These are phyloP conservation scores for Huso huso DNA, from an alignment of 2,797 vertebrate genomes.

Conservation along the genomic window DNA sequence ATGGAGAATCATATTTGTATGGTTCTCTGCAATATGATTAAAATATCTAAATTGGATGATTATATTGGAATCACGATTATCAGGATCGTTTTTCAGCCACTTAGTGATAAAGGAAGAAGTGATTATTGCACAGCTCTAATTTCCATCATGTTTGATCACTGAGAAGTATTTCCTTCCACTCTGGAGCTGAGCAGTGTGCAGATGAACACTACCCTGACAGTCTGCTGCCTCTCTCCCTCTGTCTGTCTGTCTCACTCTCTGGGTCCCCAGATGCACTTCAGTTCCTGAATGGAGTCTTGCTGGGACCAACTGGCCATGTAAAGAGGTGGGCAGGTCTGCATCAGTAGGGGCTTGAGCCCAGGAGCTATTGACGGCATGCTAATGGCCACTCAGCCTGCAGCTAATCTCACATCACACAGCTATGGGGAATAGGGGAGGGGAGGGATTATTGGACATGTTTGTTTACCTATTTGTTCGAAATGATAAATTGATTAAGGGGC, in stretches of 20 bases:
- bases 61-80: too few species aligned
- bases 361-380: slow-evolving; percentile 37
- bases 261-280: slow-evolving; percentile 18
- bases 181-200: background rate
- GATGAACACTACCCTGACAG: slow-evolving; percentile 19
- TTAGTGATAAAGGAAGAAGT: too few species aligned
- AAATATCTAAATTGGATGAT: too few species aligned
- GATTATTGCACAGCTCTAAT: too few species aligned
- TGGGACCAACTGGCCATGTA: slow-evolving; percentile 78
- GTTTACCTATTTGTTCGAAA: slow-evolving; percentile 52
- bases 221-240: slow-evolving; percentile 26
- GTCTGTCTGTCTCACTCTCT: slow-evolving; percentile 14
- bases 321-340: slow-evolving; percentile 64
- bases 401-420: slow-evolving; percentile 38
- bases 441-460: slow-evolving; percentile 44
- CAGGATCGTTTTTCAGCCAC: too few species aligned
- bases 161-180: too few species aligned
- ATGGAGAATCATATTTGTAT: too few species aligned
- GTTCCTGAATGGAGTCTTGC: slow-evolving; percentile 62
- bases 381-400: slow-evolving; percentile 17
- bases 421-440: slow-evolving; percentile 16
- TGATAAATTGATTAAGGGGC: slow-evolving; percentile 59
- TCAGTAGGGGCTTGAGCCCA: slow-evolving; percentile 48
- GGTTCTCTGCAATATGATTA: too few species aligned
- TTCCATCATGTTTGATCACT: too few species aligned